Evolutionary conservation across 2,888 invertebrate genomes (phyloP).

Genomic region (Aphidius colemani): DNA sequence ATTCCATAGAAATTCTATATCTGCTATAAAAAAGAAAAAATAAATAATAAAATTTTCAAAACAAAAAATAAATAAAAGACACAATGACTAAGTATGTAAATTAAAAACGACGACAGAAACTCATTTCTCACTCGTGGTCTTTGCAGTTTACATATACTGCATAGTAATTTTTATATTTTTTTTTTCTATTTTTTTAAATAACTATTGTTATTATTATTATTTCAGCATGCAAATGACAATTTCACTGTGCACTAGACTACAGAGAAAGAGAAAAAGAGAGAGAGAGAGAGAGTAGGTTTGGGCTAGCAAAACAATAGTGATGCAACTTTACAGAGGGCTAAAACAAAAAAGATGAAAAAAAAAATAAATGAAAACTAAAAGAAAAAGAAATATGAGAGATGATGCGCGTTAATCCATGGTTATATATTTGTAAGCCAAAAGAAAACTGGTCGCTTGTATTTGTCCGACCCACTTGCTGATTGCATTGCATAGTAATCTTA

Average conservation of each 20-base stretch:
- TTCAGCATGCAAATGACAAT: slow-evolving; percentile 32
- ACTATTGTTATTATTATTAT: slow-evolving; percentile 18
- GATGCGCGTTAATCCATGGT: slow-evolving; percentile 38
- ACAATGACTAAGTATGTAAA: too few relatives aligned
- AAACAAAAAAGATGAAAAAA: not conserved
- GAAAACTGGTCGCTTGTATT: slow-evolving; percentile 25
- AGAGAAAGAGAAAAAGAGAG: too few relatives aligned
- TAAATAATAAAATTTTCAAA: too few relatives aligned
- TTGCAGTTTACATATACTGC: too few relatives aligned
- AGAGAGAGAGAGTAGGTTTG: slow-evolving; percentile 12
- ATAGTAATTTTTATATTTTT: too few relatives aligned
- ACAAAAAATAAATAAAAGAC: too few relatives aligned
- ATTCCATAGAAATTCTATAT: too few relatives aligned
- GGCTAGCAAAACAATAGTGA: slow-evolving; percentile 20
- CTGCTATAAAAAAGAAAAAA: too few relatives aligned
- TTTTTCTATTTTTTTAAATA: too few relatives aligned
- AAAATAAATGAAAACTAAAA: slow-evolving; percentile 7
- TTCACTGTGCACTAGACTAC: slow-evolving; percentile 23
- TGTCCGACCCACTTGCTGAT: slow-evolving; percentile 41
- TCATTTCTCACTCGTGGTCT: too few relatives aligned
- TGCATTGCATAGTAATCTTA: slow-evolving; percentile 56
- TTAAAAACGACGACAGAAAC: too few relatives aligned
- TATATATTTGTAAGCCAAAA: slow-evolving; percentile 34
- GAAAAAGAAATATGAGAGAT: not conserved
- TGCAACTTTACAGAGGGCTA: not conserved